Percentiles rank a stretch among this genome's conserved stretches.
Evolutionary conservation across 2,113 vertebrate genomes (phyloP).

Genomic region (Lasiurus cinereus): DNA sequence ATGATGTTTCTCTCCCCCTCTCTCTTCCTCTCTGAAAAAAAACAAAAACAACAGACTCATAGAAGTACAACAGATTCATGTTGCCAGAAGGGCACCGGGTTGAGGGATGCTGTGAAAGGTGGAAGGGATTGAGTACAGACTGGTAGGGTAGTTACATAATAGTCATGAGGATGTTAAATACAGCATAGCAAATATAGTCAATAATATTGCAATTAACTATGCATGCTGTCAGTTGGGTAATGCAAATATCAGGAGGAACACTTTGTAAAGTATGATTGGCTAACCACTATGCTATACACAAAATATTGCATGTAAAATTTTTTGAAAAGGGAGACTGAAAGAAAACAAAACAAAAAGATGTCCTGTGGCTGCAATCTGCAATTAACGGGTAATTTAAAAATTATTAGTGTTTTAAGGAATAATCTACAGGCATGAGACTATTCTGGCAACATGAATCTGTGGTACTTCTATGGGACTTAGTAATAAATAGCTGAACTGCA

Average conservation of each 20-base stretch:
- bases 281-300: background rate
- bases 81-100: background rate
- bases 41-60: background rate
- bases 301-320: background rate
- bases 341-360: background rate
- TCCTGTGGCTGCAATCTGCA: background rate
- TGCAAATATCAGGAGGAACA: background rate
- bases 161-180: background rate
- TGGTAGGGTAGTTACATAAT: background rate
- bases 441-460: no score
- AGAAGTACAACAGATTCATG: background rate
- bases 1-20: no score
- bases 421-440: background rate
- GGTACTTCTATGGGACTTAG: background rate
- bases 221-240: background rate
- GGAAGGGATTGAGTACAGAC: background rate
- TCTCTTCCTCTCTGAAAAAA: no score
- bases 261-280: background rate
- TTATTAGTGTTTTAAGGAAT: background rate
- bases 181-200: background rate
- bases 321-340: background rate
- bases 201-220: background rate
- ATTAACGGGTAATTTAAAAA: background rate
- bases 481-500: background rate
- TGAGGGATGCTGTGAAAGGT: background rate